Evolutionary conservation across 23 tunicate species (phyloP).

Genomic region (Oikopleura dioica): DNA sequence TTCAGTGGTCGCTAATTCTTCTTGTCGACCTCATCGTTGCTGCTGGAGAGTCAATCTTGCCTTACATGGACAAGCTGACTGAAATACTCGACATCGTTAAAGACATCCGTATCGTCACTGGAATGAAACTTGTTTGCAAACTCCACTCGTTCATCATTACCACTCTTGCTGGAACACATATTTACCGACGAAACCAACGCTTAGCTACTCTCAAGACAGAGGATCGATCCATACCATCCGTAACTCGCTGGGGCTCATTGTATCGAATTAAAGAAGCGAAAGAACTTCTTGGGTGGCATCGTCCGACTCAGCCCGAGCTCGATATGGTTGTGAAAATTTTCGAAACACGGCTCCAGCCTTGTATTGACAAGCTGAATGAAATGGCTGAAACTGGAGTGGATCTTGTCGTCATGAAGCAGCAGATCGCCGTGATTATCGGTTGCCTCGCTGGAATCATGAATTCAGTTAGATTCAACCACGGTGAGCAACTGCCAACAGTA

Average conservation of each 20-base stretch:
- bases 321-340: not conserved
- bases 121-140: not conserved
- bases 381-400: not conserved
- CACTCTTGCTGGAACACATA: not conserved
- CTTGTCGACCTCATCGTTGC: not conserved
- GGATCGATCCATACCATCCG: not conserved
- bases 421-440: not conserved
- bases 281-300: not conserved
- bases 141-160: not conserved
- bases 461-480: not conserved
- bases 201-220: not conserved
- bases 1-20: not conserved
- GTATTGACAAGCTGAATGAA: not conserved
- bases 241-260: not conserved
- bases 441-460: not conserved
- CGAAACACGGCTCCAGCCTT: not conserved
- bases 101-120: not conserved
- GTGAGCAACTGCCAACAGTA: not conserved
- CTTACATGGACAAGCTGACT: not conserved
- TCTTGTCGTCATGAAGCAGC: not conserved
- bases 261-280: not conserved
- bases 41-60: not conserved
- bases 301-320: not conserved
- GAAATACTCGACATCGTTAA: not conserved
- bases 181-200: slow-evolving; percentile 2